phyloP scores from a whole-genome alignment of 2,113 vertebrate genomes.

The Burhinus bistriatus region DNA sequence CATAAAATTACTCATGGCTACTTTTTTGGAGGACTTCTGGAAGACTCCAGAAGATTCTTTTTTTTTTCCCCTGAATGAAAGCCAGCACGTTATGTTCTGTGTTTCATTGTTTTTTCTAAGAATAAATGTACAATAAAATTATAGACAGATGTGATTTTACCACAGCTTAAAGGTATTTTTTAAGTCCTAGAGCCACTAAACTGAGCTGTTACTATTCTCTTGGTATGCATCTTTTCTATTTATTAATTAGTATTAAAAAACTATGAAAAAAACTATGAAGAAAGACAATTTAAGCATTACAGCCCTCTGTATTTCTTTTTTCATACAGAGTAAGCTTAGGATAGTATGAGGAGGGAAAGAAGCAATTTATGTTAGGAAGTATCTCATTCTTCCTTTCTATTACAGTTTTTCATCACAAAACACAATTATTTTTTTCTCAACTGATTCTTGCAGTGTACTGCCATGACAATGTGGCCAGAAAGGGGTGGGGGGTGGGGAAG shows the following conservation, averaged over 20 bases:
- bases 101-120: not conserved
- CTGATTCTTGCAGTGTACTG: not conserved
- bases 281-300: not conserved
- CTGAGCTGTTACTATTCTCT: slow-evolving; percentile 44
- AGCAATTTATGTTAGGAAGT: slow-evolving; percentile 19
- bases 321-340: not conserved
- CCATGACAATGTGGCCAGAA: slow-evolving; percentile 4
- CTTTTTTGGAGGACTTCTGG: not conserved
- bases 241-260: slow-evolving; percentile 45
- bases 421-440: not conserved
- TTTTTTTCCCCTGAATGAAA: not conserved
- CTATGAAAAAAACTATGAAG: not conserved
- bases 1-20: not conserved
- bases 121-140: slow-evolving; percentile 33
- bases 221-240: slow-evolving; percentile 33
- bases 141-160: slow-evolving; percentile 26
- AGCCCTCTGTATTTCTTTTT: not conserved
- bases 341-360: not conserved
- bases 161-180: slow-evolving; percentile 52
- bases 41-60: not conserved
- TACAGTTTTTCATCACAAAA: not conserved
- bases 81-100: not conserved
- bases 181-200: slow-evolving; percentile 24
- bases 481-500: not conserved
- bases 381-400: not conserved